These are phyloP conservation scores for Nesospiza acunhae DNA, from an alignment of 2,113 vertebrate species.

Conservation along the genomic window DNA sequence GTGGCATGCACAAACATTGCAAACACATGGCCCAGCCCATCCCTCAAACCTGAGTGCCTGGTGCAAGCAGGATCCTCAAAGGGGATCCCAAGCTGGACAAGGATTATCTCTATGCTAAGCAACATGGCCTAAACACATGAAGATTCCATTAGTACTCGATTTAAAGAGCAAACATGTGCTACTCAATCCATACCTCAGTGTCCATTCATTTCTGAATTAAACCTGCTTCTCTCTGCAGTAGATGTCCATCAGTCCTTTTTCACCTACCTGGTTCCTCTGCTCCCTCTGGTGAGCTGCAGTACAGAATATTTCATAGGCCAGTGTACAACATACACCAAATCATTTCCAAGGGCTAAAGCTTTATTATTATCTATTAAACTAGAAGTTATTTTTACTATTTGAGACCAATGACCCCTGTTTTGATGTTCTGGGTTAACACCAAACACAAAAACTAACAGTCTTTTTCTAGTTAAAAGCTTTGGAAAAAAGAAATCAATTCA, in stretches of 20 bases:
- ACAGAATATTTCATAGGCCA: background rate
- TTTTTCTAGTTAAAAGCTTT: slow-evolving; percentile 47
- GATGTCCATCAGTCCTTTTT: background rate
- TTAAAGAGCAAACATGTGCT: background rate
- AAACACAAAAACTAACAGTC: background rate
- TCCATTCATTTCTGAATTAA: background rate
- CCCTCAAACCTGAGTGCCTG: background rate
- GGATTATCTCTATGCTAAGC: background rate
- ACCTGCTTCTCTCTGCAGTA: background rate
- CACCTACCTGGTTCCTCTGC: background rate
- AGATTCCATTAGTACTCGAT: background rate
- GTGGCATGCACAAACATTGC: background rate
- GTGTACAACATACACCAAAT: background rate
- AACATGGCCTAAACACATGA: background rate
- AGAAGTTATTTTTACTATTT: background rate
- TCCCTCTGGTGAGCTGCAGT: background rate
- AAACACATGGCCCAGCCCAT: background rate
- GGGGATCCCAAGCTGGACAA: background rate
- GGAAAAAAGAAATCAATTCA: slow-evolving; percentile 5
- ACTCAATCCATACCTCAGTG: background rate
- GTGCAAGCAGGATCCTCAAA: background rate
- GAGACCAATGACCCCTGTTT: background rate
- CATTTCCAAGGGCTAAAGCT: background rate
- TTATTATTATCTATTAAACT: background rate
- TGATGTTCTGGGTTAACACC: background rate